phyloP scores from a whole-genome alignment of 1,140 invertebrate species.

The Eciton burchellii region DNA sequence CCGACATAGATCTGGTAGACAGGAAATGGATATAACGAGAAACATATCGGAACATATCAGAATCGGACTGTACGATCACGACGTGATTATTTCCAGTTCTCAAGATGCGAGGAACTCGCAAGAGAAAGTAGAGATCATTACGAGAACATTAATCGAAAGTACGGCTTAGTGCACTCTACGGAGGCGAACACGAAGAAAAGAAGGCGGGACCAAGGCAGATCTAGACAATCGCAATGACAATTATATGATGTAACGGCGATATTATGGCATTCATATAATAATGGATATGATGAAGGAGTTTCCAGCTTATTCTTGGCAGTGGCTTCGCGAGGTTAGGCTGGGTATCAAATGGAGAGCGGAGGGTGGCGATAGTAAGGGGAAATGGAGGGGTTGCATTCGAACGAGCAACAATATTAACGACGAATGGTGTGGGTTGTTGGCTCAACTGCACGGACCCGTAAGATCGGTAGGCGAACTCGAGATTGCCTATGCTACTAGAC shows the following conservation, averaged over 20 bases:
- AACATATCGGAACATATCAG: background rate
- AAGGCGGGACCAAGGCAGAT: slow-evolving; percentile 42
- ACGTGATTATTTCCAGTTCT: slow-evolving; percentile 57
- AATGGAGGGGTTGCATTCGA: slow-evolving; percentile 64
- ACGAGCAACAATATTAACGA: slow-evolving; percentile 63
- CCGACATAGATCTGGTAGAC: no score
- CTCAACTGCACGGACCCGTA: slow-evolving; percentile 64
- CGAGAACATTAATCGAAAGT: slow-evolving; percentile 54
- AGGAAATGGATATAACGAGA: background rate
- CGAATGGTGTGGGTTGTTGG: slow-evolving; percentile 71
- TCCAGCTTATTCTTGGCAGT: slow-evolving; percentile 82
- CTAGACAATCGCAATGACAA: slow-evolving; percentile 61
- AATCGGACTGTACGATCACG: background rate
- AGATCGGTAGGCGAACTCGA: slow-evolving; percentile 52
- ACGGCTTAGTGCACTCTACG: background rate
- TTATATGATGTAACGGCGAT: slow-evolving; percentile 72
- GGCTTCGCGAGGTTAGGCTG: slow-evolving; percentile 42
- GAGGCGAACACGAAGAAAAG: background rate
- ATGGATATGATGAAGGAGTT: slow-evolving; percentile 81
- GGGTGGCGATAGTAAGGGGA: slow-evolving; percentile 3
- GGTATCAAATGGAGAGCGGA: slow-evolving; percentile 62
- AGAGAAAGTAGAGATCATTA: slow-evolving; percentile 39
- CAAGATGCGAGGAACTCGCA: slow-evolving; percentile 38
- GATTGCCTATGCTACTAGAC: slow-evolving; percentile 41
- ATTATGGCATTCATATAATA: slow-evolving; percentile 82